Evolutionary conservation across 2,113 vertebrate species (phyloP).

Genomic region (Paracyprichromis sp.): DNA sequence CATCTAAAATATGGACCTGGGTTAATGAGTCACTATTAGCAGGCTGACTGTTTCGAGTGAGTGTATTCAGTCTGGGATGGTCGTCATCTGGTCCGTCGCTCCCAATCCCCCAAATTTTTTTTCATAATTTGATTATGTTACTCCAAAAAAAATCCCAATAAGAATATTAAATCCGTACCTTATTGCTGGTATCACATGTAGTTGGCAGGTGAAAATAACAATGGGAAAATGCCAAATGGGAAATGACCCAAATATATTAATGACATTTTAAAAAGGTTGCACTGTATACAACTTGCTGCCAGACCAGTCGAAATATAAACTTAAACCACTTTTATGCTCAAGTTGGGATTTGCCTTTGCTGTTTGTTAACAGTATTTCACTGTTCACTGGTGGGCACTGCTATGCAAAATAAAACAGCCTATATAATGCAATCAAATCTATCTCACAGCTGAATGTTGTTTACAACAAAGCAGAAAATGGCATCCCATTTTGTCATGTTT

Average conservation of each 20-base stretch:
- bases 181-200: background rate
- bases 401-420: background rate
- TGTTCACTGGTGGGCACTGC: background rate
- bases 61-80: background rate
- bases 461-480: background rate
- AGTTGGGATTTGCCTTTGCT: background rate
- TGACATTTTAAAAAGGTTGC: background rate
- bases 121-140: background rate
- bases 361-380: background rate
- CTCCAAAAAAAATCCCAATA: background rate
- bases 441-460: accelerated
- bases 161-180: background rate
- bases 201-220: background rate
- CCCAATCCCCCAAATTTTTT: accelerated
- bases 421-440: background rate
- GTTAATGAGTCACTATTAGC: background rate
- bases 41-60: background rate
- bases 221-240: background rate
- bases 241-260: background rate
- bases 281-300: background rate
- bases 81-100: background rate
- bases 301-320: background rate
- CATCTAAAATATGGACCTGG: background rate
- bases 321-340: background rate
- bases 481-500: background rate